A percentile compares a stretch with the other conserved stretches of the same genome.
These are phyloP conservation scores for Drosophila anomelani DNA, from an alignment of 2,888 invertebrate genomes.

Conservation along the genomic window DNA sequence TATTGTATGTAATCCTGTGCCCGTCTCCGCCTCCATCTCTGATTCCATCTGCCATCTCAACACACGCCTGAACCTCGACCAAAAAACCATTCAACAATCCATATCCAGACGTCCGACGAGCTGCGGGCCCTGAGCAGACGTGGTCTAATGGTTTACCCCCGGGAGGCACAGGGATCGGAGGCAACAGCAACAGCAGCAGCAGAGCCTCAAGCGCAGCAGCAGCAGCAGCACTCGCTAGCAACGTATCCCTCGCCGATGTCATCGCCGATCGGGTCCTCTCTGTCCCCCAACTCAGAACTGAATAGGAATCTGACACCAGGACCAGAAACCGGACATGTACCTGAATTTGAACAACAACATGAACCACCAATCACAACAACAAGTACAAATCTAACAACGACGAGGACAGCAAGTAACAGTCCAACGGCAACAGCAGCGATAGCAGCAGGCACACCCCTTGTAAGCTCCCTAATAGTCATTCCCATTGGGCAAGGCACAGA, in stretches of 20 bases:
- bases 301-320: constrained; percentile 18
- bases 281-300: constrained; percentile 25
- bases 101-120: constrained; percentile 44
- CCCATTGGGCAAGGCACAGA: constrained; percentile 19
- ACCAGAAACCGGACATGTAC: constrained; percentile 12
- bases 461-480: constrained; percentile 8
- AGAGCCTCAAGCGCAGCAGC: constrained; percentile 6
- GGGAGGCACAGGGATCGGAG: constrained; percentile 39
- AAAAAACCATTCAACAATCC: neutral
- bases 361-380: neutral
- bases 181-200: constrained; percentile 5
- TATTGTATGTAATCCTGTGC: constrained; percentile 29
- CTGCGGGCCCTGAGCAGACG: constrained; percentile 44
- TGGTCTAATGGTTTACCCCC: constrained; percentile 59
- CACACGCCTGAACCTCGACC: constrained; percentile 6
- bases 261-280: constrained; percentile 20
- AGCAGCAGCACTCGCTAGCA: constrained; percentile 17
- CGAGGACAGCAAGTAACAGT: constrained; percentile 7
- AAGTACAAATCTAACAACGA: constrained; percentile 15
- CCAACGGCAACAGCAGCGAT: neutral
- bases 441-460: neutral
- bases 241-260: constrained; percentile 21
- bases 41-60: constrained; percentile 9
- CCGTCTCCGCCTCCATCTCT: constrained; percentile 9
- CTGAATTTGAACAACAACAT: constrained; percentile 2